Conservation (phyloP, 2,113 vertebrate species). For the Cavia aperea region DNA sequence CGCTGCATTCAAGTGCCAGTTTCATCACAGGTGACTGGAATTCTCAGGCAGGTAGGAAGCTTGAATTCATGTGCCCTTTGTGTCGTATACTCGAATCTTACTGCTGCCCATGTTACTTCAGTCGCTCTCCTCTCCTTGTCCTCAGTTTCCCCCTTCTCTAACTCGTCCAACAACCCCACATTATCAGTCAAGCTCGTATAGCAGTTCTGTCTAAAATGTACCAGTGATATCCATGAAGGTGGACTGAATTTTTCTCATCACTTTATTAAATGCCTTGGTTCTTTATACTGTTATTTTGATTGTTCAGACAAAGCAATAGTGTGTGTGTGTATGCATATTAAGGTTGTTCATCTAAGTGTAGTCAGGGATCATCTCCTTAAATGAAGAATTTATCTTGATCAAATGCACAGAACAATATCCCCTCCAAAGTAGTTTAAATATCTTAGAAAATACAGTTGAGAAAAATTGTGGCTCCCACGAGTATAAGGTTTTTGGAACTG, state of each 20-base stretch:
- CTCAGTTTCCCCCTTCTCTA: neutral
- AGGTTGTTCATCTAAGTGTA: slow-evolving; percentile 24
- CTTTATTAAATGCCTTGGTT: neutral
- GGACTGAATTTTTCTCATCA: neutral
- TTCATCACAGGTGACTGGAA: neutral
- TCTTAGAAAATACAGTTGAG: slow-evolving; percentile 47
- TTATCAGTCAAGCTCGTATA: neutral
- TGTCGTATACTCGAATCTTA: neutral
- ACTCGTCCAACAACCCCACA: neutral
- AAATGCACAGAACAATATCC: slow-evolving; percentile 12
- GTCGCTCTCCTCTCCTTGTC: neutral
- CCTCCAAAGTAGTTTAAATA: slow-evolving; percentile 31
- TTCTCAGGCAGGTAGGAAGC: neutral
- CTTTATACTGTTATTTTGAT: neutral
- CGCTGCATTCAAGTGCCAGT: neutral
- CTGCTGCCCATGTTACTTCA: neutral
- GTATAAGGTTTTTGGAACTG: slow-evolving; percentile 43
- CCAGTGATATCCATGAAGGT: neutral
- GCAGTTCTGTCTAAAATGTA: neutral
- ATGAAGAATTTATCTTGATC: slow-evolving; percentile 44
- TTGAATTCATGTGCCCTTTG: neutral
- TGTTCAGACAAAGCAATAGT: slow-evolving; percentile 11
- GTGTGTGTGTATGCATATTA: neutral
- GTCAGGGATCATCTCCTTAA: slow-evolving; percentile 32
- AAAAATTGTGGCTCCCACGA: slow-evolving; percentile 54